phyloP scores from a whole-genome alignment of 2,113 vertebrate species.

The Oreochromis spilurus region DNA sequence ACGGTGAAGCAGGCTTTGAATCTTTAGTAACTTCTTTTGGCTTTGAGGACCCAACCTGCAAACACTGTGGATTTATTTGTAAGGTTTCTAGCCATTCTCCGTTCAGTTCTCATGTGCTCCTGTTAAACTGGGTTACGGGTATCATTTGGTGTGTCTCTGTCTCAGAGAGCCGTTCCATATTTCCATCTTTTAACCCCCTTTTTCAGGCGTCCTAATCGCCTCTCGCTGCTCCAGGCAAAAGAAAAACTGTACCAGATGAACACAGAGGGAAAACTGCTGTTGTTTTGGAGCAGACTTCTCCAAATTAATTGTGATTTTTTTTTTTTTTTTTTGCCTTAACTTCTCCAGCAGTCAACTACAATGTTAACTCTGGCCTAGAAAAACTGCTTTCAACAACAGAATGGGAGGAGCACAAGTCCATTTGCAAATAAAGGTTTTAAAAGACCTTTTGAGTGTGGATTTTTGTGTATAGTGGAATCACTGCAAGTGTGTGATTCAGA shows the following conservation, averaged over 20 bases:
- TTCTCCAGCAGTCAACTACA: conserved; percentile 15
- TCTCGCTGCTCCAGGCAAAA: conserved; percentile 59
- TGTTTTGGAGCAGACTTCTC: conserved; percentile 34
- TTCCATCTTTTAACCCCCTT: conserved; percentile 58
- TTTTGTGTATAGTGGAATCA: neutral
- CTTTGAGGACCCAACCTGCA: neutral
- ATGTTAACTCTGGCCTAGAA: conserved; percentile 46
- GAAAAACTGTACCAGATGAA: conserved; percentile 49
- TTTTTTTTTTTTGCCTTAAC: neutral
- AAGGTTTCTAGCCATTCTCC: neutral
- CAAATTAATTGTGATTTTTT: conserved; percentile 47
- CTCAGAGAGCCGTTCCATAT: conserved; percentile 44
- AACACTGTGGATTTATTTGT: neutral
- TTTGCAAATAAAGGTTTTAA: neutral
- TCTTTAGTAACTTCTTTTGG: neutral
- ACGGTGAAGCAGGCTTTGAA: neutral
- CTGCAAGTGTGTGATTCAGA: neutral
- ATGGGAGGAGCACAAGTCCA: neutral
- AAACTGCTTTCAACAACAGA: neutral
- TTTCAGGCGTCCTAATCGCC: conserved; percentile 50
- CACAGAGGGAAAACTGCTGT: conserved; percentile 33
- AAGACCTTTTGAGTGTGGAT: neutral
- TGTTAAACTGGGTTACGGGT: conserved; percentile 49
- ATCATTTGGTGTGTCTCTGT: conserved; percentile 19
- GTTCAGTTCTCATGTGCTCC: conserved; percentile 1